Conservation (phyloP, 2,888 invertebrate species). For the Heteromyza rotundicornis region DNA sequence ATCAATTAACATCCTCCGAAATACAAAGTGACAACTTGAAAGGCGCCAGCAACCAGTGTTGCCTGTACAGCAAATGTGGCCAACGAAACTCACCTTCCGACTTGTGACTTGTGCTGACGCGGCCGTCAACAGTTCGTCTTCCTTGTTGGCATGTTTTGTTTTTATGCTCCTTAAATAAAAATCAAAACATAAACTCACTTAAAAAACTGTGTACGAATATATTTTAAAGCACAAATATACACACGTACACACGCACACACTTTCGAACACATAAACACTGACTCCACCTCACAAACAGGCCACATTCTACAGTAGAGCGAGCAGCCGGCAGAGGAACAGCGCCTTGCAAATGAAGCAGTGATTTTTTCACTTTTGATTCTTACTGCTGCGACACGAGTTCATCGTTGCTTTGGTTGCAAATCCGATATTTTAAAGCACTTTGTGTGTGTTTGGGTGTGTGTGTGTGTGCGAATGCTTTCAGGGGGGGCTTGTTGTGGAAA, state of each 20-base stretch:
- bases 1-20: background rate
- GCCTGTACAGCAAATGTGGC: too few relatives aligned
- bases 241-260: background rate
- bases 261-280: background rate
- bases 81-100: too few relatives aligned
- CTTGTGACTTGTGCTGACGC: background rate
- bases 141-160: constrained; percentile 15
- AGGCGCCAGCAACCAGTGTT: too few relatives aligned
- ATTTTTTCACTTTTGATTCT: constrained; percentile 17
- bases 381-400: background rate
- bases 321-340: too few relatives aligned
- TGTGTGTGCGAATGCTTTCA: too few relatives aligned
- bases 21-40: too few relatives aligned
- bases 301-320: too few relatives aligned
- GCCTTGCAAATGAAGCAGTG: constrained; percentile 12
- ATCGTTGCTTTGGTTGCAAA: constrained; percentile 32
- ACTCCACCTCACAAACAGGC: too few relatives aligned
- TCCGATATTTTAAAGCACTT: constrained; percentile 33
- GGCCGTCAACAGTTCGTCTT: background rate
- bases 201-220: too few relatives aligned
- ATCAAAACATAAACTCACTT: constrained; percentile 20
- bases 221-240: constrained; percentile 5
- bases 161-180: constrained; percentile 14
- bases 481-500: background rate
- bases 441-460: constrained; percentile 1